Conservation (phyloP, 1,140 invertebrate species). For the Whitmania pigra region DNA sequence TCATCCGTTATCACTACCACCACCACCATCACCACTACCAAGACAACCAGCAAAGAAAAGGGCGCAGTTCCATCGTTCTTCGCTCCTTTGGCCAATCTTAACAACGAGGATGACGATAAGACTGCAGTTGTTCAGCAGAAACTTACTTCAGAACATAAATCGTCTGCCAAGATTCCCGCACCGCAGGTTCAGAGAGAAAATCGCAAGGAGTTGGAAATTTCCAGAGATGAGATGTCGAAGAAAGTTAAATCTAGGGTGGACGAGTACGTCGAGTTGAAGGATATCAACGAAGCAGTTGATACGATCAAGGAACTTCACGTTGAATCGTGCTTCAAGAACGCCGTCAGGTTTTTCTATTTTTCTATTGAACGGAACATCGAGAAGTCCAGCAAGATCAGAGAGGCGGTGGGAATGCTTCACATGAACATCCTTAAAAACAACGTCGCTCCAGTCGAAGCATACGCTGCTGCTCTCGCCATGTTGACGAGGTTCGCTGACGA, state of each 20-base stretch:
- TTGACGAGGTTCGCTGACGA: slow-evolving; percentile 51
- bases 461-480: slow-evolving; percentile 42
- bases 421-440: slow-evolving; percentile 38
- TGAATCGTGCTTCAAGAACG: neutral
- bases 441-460: slow-evolving; percentile 35
- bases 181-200: neutral
- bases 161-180: too few species aligned
- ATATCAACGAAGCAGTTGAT: slow-evolving; percentile 38
- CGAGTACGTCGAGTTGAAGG: neutral
- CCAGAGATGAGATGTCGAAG: neutral
- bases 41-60: too few species aligned
- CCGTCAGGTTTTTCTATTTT: slow-evolving; percentile 35
- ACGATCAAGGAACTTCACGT: slow-evolving; percentile 38
- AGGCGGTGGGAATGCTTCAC: slow-evolving; percentile 39
- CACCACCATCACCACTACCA: too few species aligned
- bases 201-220: neutral
- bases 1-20: too few species aligned
- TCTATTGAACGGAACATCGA: slow-evolving; percentile 44
- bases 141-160: too few species aligned
- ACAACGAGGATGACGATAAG: too few species aligned
- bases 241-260: neutral
- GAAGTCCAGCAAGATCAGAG: slow-evolving; percentile 36
- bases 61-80: too few species aligned
- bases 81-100: too few species aligned
- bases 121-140: too few species aligned